Conservation (phyloP, 2,797 vertebrate species). For the Xyrichtys novacula region DNA sequence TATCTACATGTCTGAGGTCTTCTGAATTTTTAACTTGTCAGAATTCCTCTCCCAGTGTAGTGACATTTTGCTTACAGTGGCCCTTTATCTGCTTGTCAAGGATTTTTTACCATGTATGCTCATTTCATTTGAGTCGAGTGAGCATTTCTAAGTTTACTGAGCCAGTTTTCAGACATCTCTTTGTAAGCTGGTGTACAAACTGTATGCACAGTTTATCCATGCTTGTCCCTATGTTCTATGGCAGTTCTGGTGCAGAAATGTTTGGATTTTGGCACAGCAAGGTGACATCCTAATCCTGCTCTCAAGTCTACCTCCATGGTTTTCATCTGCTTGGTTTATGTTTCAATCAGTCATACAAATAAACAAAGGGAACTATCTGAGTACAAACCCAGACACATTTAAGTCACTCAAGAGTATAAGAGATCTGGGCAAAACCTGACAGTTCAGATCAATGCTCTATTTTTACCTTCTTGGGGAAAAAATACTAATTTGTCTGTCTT, state of each 20-base stretch:
- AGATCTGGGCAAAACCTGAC: background rate
- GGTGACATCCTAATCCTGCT: background rate
- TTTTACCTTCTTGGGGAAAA: background rate
- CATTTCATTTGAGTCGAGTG: background rate
- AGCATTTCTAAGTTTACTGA: background rate
- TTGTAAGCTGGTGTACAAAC: background rate
- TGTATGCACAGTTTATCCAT: background rate
- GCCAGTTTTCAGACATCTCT: background rate
- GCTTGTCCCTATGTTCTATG: background rate
- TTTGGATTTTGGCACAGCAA: background rate
- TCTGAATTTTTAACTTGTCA: constrained; percentile 1
- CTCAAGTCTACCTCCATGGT: background rate
- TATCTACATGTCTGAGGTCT: background rate
- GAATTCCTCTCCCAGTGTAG: background rate
- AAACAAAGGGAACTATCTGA: background rate
- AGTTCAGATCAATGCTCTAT: background rate
- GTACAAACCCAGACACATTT: background rate
- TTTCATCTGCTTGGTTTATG: background rate
- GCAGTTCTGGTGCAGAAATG: background rate
- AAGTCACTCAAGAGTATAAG: background rate
- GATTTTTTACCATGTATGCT: background rate
- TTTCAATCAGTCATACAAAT: too few species aligned
- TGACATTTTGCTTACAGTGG: background rate
- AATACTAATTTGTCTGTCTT: background rate
- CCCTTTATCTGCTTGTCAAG: background rate